phyloP scores from a whole-genome alignment of 2,113 vertebrate genomes.

The Plestiodon gilberti region DNA sequence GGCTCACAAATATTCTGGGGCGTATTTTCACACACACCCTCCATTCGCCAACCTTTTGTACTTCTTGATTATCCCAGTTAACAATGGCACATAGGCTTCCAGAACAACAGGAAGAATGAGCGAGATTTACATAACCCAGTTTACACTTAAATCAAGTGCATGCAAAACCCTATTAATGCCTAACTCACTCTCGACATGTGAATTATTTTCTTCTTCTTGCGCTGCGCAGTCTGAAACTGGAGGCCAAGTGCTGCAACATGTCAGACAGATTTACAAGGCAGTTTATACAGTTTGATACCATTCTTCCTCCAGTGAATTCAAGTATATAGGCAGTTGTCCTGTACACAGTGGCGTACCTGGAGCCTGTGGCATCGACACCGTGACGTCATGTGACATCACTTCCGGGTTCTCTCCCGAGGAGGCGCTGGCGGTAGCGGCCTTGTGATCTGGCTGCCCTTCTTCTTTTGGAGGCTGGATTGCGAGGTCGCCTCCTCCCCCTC shows the following conservation, averaged over 20 bases:
- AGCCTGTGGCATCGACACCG: too few species aligned
- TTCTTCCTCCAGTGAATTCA: too few species aligned
- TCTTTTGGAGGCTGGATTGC: too few species aligned
- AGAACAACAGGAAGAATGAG: not conserved
- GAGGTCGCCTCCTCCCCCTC: too few species aligned
- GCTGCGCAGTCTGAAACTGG: not conserved
- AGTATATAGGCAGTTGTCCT: too few species aligned
- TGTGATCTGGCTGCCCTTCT: too few species aligned
- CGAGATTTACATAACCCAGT: not conserved
- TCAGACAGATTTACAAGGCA: not conserved
- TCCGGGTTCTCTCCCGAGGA: too few species aligned
- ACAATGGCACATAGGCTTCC: not conserved
- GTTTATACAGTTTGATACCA: too few species aligned
- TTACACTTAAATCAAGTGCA: constrained; percentile 5
- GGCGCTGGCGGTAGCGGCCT: too few species aligned
- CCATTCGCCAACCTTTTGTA: not conserved
- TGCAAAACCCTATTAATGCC: not conserved
- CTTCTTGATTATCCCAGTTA: not conserved
- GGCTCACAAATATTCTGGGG: not conserved
- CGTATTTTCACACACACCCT: too few species aligned
- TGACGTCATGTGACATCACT: too few species aligned
- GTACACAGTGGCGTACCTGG: too few species aligned
- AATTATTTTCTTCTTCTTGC: not conserved
- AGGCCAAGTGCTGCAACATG: not conserved
- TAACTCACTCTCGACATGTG: not conserved